Conservation (phyloP, 2,888 invertebrate species). For the Mimachlamys varia region DNA sequence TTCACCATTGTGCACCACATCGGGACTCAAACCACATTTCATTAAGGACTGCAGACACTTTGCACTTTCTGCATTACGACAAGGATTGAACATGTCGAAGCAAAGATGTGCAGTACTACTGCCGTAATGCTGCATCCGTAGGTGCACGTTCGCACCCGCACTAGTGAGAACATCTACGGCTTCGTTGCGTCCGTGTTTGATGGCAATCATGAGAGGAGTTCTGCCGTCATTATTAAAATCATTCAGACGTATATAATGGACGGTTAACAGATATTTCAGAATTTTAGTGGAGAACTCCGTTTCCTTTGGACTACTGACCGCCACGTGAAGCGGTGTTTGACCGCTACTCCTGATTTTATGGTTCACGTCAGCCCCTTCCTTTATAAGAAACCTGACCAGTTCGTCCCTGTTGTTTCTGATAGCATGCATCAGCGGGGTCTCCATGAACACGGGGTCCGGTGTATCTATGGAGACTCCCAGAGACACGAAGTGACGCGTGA, state of each 20-base stretch:
- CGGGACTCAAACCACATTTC: background rate
- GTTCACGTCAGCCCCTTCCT: background rate
- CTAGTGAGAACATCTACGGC: background rate
- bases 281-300: background rate
- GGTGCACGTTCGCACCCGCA: background rate
- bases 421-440: background rate
- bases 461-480: background rate
- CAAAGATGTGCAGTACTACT: background rate
- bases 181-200: background rate
- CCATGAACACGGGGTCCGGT: background rate
- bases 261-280: background rate
- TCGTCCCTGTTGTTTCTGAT: background rate
- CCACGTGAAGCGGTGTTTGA: background rate
- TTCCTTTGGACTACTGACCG: slow-evolving; percentile 23
- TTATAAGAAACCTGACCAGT: background rate
- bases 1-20: slow-evolving; percentile 23
- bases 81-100: slow-evolving; percentile 1
- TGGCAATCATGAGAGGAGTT: background rate
- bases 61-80: background rate
- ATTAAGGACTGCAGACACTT: slow-evolving; percentile 40
- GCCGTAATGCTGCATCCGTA: background rate
- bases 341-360: background rate
- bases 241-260: background rate
- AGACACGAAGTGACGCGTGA: background rate
- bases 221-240: background rate